These are phyloP conservation scores for Phataginus tricuspis DNA, from an alignment of 2,797 vertebrate genomes.

Conservation along the genomic window DNA sequence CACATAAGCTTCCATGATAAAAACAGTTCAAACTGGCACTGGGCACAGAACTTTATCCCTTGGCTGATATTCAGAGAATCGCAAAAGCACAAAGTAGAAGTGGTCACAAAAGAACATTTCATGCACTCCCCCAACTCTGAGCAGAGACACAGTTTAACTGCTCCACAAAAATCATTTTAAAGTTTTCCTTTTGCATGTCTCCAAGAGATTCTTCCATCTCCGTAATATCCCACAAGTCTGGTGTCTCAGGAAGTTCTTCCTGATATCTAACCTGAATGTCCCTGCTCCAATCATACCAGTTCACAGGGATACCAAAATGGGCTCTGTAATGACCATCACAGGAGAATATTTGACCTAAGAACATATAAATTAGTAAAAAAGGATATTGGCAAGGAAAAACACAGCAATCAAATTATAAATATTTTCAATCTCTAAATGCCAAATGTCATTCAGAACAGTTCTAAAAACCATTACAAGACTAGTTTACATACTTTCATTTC, in stretches of 20 bases:
- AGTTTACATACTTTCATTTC: neutral
- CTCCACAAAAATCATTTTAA: neutral
- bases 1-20: neutral
- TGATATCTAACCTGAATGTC: neutral
- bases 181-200: neutral
- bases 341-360: neutral
- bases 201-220: neutral
- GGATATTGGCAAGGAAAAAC: conserved; percentile 33
- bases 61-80: conserved; percentile 16
- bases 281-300: neutral
- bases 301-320: neutral
- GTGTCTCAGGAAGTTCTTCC: conserved; percentile 13
- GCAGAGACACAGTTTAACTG: neutral
- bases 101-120: neutral
- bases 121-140: neutral
- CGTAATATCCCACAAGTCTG: neutral
- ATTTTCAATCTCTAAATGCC: neutral
- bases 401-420: neutral
- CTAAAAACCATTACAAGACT: neutral
- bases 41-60: neutral
- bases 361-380: neutral
- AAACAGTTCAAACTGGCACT: neutral
- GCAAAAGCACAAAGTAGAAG: neutral
- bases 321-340: neutral
- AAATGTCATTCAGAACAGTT: neutral